Percentiles rank a stretch among this genome's conserved stretches.
phyloP scores from a whole-genome alignment of 2,113 vertebrate species.

The Aldabrachelys gigantea region DNA sequence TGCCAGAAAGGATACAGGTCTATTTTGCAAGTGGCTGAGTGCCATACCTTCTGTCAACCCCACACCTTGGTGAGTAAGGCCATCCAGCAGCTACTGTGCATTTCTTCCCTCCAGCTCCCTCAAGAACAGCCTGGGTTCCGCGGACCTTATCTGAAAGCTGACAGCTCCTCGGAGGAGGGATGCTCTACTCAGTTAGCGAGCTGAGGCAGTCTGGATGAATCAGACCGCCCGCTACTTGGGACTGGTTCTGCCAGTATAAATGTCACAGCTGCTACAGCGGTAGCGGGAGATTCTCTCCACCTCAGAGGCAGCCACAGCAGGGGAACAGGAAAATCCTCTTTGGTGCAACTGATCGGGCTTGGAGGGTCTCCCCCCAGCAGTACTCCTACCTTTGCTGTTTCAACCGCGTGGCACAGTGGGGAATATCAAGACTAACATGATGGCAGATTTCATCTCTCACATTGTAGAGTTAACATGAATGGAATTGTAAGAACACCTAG shows the following conservation, averaged over 20 bases:
- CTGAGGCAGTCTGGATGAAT: neutral
- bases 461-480: neutral
- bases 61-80: neutral
- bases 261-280: neutral
- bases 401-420: neutral
- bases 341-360: neutral
- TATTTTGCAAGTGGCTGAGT: neutral
- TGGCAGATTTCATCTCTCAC: neutral
- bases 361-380: neutral
- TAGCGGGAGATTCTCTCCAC: neutral
- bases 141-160: neutral
- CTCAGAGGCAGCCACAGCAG: neutral
- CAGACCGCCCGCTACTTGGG: neutral
- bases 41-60: neutral
- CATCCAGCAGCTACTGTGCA: neutral
- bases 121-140: neutral
- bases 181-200: neutral
- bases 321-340: neutral
- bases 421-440: neutral
- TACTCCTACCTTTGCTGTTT: conserved; percentile 9
- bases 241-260: neutral
- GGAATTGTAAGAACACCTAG: neutral
- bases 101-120: neutral
- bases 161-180: accelerated
- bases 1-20: neutral